These are phyloP conservation scores for Acropternis orthonyx DNA, from an alignment of 2,797 vertebrate genomes.

Conservation along the genomic window DNA sequence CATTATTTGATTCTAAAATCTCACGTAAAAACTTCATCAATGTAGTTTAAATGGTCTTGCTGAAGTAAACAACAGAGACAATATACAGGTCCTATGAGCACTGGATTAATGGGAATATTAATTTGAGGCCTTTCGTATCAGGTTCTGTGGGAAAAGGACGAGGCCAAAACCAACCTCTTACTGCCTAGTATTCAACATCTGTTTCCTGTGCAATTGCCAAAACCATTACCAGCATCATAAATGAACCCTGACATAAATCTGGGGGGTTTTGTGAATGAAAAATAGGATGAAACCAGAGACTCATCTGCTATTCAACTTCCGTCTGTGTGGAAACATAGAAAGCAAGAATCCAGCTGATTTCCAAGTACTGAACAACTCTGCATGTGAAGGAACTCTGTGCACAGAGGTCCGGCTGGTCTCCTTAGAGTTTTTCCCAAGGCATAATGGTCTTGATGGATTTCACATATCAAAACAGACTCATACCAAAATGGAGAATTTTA, in stretches of 20 bases:
- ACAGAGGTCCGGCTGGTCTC: not conserved
- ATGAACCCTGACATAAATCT: not conserved
- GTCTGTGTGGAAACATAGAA: not conserved
- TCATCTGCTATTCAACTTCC: not conserved
- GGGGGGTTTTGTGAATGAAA: slow-evolving; percentile 21
- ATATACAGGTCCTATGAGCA: not conserved
- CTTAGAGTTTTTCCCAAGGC: not conserved
- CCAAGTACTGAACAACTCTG: not conserved
- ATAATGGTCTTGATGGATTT: not conserved
- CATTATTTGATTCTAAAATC: slow-evolving; percentile 11
- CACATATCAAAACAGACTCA: not conserved
- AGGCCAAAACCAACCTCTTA: not conserved
- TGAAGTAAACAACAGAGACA: not conserved
- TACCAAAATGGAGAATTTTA: not conserved
- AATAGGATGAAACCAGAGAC: not conserved
- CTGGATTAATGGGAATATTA: not conserved
- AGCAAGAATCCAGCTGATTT: not conserved
- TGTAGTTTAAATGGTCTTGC: not conserved
- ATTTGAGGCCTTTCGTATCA: not conserved
- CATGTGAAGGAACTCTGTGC: not conserved
- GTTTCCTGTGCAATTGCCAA: slow-evolving; percentile 48
- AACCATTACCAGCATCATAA: slow-evolving; percentile 1
- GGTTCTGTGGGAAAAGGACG: slow-evolving; percentile 19
- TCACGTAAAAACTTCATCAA: not conserved
- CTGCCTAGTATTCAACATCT: not conserved